Evolutionary conservation across 2,797 vertebrate genomes (phyloP), one percentile per base, ranked within the genome.

Genomic region (Alosa sapidissima): DNA sequence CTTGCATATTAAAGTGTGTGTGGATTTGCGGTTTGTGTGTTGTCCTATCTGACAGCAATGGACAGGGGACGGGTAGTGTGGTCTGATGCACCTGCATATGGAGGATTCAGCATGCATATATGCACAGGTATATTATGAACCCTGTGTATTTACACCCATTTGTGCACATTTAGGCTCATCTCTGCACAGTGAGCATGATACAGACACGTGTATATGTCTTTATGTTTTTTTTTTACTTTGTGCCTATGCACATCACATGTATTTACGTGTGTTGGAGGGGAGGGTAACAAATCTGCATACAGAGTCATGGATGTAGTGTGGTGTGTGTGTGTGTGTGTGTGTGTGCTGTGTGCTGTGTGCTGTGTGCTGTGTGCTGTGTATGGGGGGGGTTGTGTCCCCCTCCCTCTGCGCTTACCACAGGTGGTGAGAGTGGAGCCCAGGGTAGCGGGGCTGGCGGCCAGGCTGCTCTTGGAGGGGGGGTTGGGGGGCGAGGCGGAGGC

Each of bases 371-470:
- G 3, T 78, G 41, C 86, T 10, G n/a, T n/a, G n/a, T n/a, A n/a
- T n/a, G n/a, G 33, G 33, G 65, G 11, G 10, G 33, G 65, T 13
- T 41, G 65, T 6, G 33, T 5, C 68, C 33, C 8, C 68, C 33
- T 75, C 68, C 68, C 68, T 36, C 28, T 75, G 33, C 88, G 90
- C 90, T 86, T 92, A 97, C 96, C 95, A 91, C 94, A 95, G 85
- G 95, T 90, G 89, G 91, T 94, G 91, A 96, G 88, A 85, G 96
- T 89, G 91, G 96, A 94, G 91, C 92, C 95, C 88, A 96, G 93
- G 4, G 94, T 88, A 2, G 91, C 88, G 21, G 94, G 91, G 92
- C 94, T 95, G 0, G 92, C 81, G n/a, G 94, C 91, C 86, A 94
- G 93, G 93, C 96, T 95, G 92, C 93, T 91, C 85, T 96, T 95